Base-by-base conservation (phyloP, 2,888 invertebrate genomes). In the Prosopocoilus inquinatus region DNA sequence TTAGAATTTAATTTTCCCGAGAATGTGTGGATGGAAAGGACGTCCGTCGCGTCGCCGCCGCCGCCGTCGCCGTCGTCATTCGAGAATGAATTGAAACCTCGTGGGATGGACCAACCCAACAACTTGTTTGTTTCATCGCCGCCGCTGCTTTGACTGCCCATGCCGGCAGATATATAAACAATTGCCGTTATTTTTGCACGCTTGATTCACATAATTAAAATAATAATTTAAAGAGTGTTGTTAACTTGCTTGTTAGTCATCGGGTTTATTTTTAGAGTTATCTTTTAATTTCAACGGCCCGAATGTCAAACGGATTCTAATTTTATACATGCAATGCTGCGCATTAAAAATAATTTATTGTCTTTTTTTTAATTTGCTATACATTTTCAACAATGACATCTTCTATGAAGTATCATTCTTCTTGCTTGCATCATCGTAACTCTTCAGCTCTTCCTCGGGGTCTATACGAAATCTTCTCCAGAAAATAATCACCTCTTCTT, bases 241-340 rank as follows among this genome's bases (percentile, higher is more conserved):
- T 11, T 20, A 43, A 9, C 20, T 47, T 32, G 15, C 35, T 47
- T 47, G 35, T 47, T 47, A 47, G 12, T 47, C 47, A 34, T 20
- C 11, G 13, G n/a, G 47, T 33, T 34, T 47, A 47, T 47, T 47
- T 47, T 47, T 47, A 47, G 47, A 34, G 33, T 34, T 33, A 12
- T 11, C 15, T 47, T 47, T 47, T 15, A 32, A 47, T 47, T 47
- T 11, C 15, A 47, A 20, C 20, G 13, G 43, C n/a, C n/a, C 43
- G 43, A 43, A 20, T 20, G 43, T 12, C 43, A 35, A 35, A 34
- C 15, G 12, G 33, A 11, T 33, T 15, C 47, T 47, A 47, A 47
- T 34, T 47, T 34, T 47, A 47, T 35, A 20, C 15, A 35, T 34
- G 35, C 36, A 47, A 15, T 34, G 33, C 15, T 34, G 33, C 15